Base-by-base conservation (phyloP, 2,797 vertebrate species). In the Triplophysa yarkandensis region DNA sequence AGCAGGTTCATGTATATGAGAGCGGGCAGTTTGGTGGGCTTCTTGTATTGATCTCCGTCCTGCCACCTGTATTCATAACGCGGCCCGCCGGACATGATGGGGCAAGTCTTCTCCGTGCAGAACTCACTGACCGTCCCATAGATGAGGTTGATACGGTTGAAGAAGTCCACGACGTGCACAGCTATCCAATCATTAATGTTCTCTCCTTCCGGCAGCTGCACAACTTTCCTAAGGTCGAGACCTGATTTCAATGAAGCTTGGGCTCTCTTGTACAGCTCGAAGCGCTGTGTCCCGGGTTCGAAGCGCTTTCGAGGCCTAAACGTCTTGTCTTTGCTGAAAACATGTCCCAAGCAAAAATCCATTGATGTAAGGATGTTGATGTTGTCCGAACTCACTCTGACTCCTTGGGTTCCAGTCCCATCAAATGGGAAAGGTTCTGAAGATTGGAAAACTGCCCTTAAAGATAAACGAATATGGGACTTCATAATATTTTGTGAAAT, bases 11-110 rank as follows among this genome's bases (percentile, higher is more conserved):
- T 99, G 87, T 99, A 99, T 85, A 92, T 94, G 0, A 97, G 94
- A 0, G 98, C 98, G 0, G 97, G 94, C 57, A 99, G 90, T 86
- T 98, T 98, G 83, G 97, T 98, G 0, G 98, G 98, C 77, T 90
- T 95, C 89, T 94, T 95, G 88, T 97, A 99, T 77, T 94, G 93
- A 52, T 92, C 88, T 1, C 98, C 96, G 0, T 99, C 97, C 88
- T 98, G 96, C 98, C 97, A 99, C 83, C 98, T 91, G 92, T 99
- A 99, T 85, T 99, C 97, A 0, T 99, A 99, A 65, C 92, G 94
- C 68, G 95, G 93, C 1, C 98, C 98, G 0, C 98, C 98, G 0
- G 97, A 98, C 97, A 99, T 99, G 81, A 98, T 93, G 0, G 98
- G 98, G 80, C 98, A 99, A 46, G 89, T 95, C 81, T 87, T 93